Evolutionary conservation across 2,797 vertebrate species (phyloP).

Genomic region (Onychomys leucogaster): DNA sequence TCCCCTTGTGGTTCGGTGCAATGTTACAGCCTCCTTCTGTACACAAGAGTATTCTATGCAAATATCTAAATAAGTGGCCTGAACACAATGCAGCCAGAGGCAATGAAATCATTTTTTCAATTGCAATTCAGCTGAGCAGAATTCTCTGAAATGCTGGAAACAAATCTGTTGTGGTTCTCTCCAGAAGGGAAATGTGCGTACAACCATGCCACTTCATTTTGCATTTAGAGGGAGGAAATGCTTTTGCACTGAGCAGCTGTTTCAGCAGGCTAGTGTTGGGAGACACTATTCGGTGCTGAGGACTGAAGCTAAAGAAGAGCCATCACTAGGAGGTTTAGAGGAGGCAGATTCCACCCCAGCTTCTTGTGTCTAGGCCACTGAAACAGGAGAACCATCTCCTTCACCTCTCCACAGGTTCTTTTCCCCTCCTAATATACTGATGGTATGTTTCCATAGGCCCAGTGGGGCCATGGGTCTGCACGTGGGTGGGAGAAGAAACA

Average conservation of each 20-base stretch:
- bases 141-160: slow-evolving; percentile 55
- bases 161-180: slow-evolving; percentile 38
- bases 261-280: background rate
- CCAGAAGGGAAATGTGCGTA: slow-evolving; percentile 35
- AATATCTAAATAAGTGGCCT: slow-evolving; percentile 46
- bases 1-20: slow-evolving; percentile 1
- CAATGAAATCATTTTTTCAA: slow-evolving; percentile 43
- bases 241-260: background rate
- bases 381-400: background rate
- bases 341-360: background rate
- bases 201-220: slow-evolving; percentile 16
- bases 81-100: slow-evolving; percentile 13
- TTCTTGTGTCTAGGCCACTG: background rate
- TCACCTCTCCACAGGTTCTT: background rate
- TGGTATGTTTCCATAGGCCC: background rate
- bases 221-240: background rate
- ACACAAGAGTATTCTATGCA: background rate
- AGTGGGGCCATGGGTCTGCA: too few relatives aligned
- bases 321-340: background rate
- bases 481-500: background rate
- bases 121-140: slow-evolving; percentile 45
- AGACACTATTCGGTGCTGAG: background rate
- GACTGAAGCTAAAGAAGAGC: slow-evolving; percentile 40
- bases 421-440: background rate
- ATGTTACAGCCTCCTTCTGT: background rate